Conservation (phyloP, 1,140 invertebrate genomes). For the Ostrea denselamellosa region DNA sequence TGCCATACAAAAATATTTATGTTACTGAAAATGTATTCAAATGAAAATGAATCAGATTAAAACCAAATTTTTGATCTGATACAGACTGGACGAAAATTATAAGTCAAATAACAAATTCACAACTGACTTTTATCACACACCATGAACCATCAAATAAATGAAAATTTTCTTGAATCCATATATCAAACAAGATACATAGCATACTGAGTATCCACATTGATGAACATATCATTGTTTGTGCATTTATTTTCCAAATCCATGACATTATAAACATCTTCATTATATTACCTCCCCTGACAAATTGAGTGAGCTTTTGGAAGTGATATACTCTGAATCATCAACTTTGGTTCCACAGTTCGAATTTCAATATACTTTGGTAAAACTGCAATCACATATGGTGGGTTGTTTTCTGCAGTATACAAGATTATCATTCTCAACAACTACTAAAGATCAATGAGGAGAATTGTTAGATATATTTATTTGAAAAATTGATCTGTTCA, state of each 20-base stretch:
- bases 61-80: background rate
- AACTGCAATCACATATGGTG: slow-evolving; percentile 92
- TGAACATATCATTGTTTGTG: too few species aligned
- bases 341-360: slow-evolving; percentile 85
- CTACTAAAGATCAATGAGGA: too few species aligned
- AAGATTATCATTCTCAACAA: too few species aligned
- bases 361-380: slow-evolving; percentile 90
- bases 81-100: too few species aligned
- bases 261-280: background rate
- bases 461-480: too few species aligned
- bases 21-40: too few species aligned
- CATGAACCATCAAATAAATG: too few species aligned
- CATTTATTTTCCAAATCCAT: background rate
- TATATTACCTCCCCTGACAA: slow-evolving; percentile 73
- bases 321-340: slow-evolving; percentile 88
- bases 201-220: background rate
- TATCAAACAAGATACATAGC: background rate
- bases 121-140: too few species aligned
- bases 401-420: slow-evolving; percentile 83
- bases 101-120: too few species aligned
- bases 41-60: too few species aligned
- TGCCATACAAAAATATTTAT: too few species aligned
- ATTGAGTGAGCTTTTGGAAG: slow-evolving; percentile 83
- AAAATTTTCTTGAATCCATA: background rate
- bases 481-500: too few species aligned